These are phyloP conservation scores for Crotalus viridis DNA, from an alignment of 2,113 vertebrate species.

Conservation along the genomic window DNA sequence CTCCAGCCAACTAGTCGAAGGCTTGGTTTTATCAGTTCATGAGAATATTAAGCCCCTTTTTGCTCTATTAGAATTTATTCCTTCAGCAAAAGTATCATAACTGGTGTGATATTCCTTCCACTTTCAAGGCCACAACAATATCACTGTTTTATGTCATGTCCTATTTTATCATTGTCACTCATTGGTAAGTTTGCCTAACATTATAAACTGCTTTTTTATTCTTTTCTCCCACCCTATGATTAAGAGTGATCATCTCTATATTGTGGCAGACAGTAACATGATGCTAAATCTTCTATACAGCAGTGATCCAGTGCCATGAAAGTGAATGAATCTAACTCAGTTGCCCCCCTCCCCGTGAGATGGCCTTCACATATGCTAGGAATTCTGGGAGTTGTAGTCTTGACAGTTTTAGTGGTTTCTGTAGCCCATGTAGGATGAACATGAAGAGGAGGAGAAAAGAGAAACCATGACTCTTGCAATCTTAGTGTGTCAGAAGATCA, in stretches of 20 bases:
- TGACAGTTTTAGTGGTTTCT: neutral
- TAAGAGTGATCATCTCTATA: constrained; percentile 14
- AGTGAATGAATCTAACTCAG: neutral
- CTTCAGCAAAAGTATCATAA: constrained; percentile 28
- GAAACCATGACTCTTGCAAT: neutral
- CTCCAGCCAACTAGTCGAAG: neutral
- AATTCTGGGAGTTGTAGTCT: neutral
- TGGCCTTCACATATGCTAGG: neutral
- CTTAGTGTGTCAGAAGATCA: neutral
- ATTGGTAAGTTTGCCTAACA: constrained; percentile 29
- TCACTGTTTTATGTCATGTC: constrained; percentile 44
- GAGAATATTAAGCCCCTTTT: neutral
- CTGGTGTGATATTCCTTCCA: constrained; percentile 16
- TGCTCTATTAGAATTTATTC: constrained; percentile 32
- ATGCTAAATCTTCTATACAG: neutral
- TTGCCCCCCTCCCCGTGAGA: neutral
- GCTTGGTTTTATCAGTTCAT: neutral
- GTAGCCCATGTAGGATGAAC: neutral
- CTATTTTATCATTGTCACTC: constrained; percentile 35
- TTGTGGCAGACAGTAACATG: constrained; percentile 5
- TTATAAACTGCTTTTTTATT: neutral
- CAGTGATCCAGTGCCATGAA: neutral
- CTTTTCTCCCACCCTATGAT: constrained; percentile 10
- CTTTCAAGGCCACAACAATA: constrained; percentile 51
- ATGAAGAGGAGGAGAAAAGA: neutral